These are phyloP conservation scores for Cerceris ruficornis DNA, from an alignment of 2,888 invertebrate genomes.

Conservation along the genomic window DNA sequence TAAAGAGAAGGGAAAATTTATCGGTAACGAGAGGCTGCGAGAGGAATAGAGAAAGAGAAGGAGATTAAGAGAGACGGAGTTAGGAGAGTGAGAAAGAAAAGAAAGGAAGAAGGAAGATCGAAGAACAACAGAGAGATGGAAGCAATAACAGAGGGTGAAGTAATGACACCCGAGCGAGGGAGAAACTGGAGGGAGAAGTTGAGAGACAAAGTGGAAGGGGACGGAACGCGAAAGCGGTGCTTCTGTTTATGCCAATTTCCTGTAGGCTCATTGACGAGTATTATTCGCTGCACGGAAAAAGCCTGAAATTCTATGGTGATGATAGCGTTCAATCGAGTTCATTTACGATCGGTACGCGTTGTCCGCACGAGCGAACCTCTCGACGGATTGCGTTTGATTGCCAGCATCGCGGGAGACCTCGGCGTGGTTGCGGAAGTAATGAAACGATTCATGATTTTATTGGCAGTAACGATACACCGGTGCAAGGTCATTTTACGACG, in stretches of 20 bases:
- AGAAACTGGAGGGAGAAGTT: background rate
- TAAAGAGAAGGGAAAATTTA: conserved; percentile 37
- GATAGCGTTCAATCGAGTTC: conserved; percentile 7
- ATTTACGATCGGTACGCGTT: conserved; percentile 8
- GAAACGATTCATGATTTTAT: too few relatives aligned
- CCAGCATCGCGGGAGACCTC: background rate
- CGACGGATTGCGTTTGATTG: background rate
- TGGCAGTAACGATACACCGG: too few relatives aligned
- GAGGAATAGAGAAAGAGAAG: background rate
- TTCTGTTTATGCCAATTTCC: conserved; percentile 24
- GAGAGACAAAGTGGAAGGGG: background rate
- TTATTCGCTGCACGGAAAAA: conserved; percentile 18
- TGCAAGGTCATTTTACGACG: too few relatives aligned
- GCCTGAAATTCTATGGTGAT: background rate
- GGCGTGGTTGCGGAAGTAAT: too few relatives aligned
- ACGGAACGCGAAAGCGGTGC: background rate
- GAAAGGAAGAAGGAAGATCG: background rate
- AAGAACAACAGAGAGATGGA: background rate
- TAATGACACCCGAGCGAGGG: background rate
- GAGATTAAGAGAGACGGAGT: background rate
- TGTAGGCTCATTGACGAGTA: conserved; percentile 11
- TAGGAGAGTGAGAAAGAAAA: background rate
- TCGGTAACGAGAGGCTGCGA: conserved; percentile 12
- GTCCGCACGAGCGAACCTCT: background rate
- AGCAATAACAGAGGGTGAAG: background rate